phyloP scores from a whole-genome alignment of 2,797 vertebrate species.

The Manis javanica region DNA sequence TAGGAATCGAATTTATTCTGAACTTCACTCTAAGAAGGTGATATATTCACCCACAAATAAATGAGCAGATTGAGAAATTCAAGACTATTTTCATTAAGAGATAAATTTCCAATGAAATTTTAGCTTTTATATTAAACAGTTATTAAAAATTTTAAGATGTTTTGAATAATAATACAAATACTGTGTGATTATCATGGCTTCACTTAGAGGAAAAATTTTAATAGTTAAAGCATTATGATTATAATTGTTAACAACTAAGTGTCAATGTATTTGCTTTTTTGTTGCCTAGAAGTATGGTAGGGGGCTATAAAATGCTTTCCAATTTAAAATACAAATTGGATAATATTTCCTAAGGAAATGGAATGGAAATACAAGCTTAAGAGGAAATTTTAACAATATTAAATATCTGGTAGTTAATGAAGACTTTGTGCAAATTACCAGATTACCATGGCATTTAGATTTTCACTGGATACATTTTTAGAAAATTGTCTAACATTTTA shows the following conservation, averaged over 20 bases:
- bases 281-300: not conserved
- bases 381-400: not conserved
- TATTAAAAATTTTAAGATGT: not conserved
- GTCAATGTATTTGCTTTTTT: not conserved
- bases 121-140: not conserved
- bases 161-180: not conserved
- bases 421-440: not conserved
- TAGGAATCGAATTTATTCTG: not conserved
- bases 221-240: not conserved
- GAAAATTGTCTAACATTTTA: conserved; percentile 24
- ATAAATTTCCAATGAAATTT: not conserved
- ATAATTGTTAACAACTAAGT: not conserved
- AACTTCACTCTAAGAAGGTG: not conserved
- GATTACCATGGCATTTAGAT: not conserved
- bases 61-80: not conserved
- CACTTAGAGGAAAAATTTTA: not conserved
- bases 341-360: not conserved
- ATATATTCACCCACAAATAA: not conserved
- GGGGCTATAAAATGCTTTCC: not conserved
- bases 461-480: not conserved
- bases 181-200: not conserved
- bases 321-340: not conserved
- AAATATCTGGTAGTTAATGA: not conserved
- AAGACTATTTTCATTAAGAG: not conserved
- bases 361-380: not conserved